Percentiles rank a stretch among this genome's conserved stretches.
phyloP scores from a whole-genome alignment of 2,113 vertebrate genomes.

The Bufo bufo region DNA sequence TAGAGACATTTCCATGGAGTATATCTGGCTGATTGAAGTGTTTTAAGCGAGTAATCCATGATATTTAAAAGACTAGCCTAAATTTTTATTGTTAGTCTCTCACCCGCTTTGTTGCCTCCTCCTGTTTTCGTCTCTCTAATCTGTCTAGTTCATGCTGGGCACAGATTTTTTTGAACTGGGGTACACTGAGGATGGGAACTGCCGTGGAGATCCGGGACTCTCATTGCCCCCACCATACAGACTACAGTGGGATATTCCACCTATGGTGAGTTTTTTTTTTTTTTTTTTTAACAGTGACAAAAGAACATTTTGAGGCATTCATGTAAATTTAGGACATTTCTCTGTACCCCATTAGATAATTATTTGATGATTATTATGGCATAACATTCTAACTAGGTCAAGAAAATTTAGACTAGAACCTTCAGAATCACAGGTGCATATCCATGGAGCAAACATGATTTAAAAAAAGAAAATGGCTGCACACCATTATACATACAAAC shows the following conservation, averaged over 20 bases:
- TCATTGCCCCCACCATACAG: slow-evolving; percentile 76
- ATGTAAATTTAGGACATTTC: background rate
- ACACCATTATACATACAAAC: too few species aligned
- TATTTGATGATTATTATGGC: too few species aligned
- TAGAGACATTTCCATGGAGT: too few species aligned
- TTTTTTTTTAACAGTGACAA: background rate
- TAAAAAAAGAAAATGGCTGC: too few species aligned
- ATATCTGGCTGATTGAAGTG: too few species aligned
- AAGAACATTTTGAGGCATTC: background rate
- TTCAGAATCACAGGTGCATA: too few species aligned
- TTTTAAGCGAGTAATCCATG: too few species aligned
- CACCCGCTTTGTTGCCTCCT: background rate
- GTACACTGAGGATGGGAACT: slow-evolving; percentile 86
- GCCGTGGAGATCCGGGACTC: slow-evolving; percentile 78
- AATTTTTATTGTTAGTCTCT: background rate
- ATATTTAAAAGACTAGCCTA: background rate
- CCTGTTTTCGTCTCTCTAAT: background rate
- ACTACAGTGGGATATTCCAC: slow-evolving; percentile 85
- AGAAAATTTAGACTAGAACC: too few species aligned
- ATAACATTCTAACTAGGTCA: too few species aligned
- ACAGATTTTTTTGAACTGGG: slow-evolving; percentile 86
- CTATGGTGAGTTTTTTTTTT: slow-evolving; percentile 70
- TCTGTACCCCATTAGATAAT: too few species aligned
- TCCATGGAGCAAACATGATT: too few species aligned
- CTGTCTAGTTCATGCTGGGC: slow-evolving; percentile 78